Evolutionary conservation across 1,140 invertebrate species (phyloP), one percentile per base, ranked within the genome.

Genomic region (Bombus confusus): DNA sequence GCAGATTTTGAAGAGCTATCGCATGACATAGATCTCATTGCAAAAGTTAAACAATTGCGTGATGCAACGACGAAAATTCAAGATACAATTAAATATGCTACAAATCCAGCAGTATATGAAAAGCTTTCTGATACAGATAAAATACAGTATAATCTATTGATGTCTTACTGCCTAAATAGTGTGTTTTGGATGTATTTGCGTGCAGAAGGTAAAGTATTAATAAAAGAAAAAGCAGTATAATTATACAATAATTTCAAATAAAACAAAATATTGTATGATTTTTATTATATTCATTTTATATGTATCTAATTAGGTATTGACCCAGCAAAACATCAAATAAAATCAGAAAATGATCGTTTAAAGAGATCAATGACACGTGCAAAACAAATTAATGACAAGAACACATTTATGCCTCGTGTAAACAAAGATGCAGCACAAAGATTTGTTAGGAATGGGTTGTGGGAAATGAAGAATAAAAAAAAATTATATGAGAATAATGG

Each of bases 141-240:
- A 93, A 94, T 95, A 22, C 94, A 95, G 71, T 95, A 93, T 78
- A 95, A 96, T 91, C 89, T 95, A 39, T 88, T 95, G 28, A 92
- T 96, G 90, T 95, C 95, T 15, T 96, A 95, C 83, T 88, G 93
- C 83, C 71, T 96, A 2, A 96, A 95, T 57, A 94, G 94, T 87
- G 90, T 95, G 31, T 95, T 95, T 89, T 96, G 95, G 95, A 94
- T 96, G 94, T 95, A 95, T 82, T 79, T 95, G 37, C 92, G 94
- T 74, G 88, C 93, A 57, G 92, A 95, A 92, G 95, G 95, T 93
- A 87, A 64, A 12, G 66, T 52, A 2, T 31, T 68, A 57, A 82
- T 25, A n/a, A 22, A 52, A 39, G 2, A 22, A 77, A 34, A 22
- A 25, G 57, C 0, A 57, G 3, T 43, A 39, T 31, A 3, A 41